Conservation (phyloP, 1,140 invertebrate species). For the Cotesia vestalis region DNA sequence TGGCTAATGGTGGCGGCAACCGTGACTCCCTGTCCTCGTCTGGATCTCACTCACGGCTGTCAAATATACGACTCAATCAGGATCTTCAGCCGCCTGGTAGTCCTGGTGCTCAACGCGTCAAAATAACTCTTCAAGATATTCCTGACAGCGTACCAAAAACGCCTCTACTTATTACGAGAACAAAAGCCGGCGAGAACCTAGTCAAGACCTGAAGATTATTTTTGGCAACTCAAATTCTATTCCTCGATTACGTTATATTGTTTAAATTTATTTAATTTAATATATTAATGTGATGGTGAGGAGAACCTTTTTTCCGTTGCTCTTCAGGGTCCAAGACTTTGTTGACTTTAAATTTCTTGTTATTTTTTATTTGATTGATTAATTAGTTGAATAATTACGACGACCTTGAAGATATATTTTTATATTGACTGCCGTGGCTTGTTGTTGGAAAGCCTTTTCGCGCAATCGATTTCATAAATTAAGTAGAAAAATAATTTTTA, state of each 20-base stretch:
- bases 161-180: constrained; percentile 61
- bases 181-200: constrained; percentile 60
- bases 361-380: not conserved
- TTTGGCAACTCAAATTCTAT: not conserved
- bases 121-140: constrained; percentile 62
- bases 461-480: no score
- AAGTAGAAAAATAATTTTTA: no score
- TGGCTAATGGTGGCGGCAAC: constrained; percentile 28
- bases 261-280: no score
- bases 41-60: constrained; percentile 27
- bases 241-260: no score
- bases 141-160: constrained; percentile 64
- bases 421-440: not conserved
- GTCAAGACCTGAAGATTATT: constrained; percentile 55
- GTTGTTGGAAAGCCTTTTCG: no score
- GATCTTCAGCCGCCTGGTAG: constrained; percentile 50
- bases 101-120: constrained; percentile 62
- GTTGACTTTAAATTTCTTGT: not conserved
- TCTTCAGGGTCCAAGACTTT: no score
- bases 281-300: no score
- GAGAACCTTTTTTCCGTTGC: no score
- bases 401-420: not conserved
- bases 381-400: no score
- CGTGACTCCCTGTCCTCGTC: constrained; percentile 39
- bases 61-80: constrained; percentile 29